Evolutionary conservation across 2,797 vertebrate genomes (phyloP), one percentile per base, ranked within the genome.

Genomic region (Malurus splendens): DNA sequence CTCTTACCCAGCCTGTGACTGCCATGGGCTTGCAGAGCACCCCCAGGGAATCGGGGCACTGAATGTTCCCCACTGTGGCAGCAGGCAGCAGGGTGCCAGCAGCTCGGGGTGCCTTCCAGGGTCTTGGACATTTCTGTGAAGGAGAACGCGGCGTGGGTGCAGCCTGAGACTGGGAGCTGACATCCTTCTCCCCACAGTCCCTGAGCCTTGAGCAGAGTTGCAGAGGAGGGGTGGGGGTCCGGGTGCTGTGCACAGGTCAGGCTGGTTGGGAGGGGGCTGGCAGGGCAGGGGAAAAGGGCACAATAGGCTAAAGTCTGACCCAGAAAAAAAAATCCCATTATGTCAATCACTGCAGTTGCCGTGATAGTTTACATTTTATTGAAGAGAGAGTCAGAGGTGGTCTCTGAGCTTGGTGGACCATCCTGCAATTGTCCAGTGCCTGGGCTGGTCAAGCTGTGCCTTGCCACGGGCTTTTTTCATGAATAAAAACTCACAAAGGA

Each of bases 21-120:
- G 2, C 28, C 0, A 0, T 6, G 7, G 38, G 38, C 45, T 33
- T 14, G 23, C 44, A 71, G 57, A 56, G 18, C 67, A 66, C 27
- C 19, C 39, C 1, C 4, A 36, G 19, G n/a, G 22, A 25, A 0
- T 23, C 0, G 0, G 16, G 12, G 16, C 47, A 27, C 25, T n/a
- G 17, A 47, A 1, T 12, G 45, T 50, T 22, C 18, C 42, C 18
- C 0, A 0, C 41, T 27, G 25, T 0, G 0, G 32, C 24, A 44
- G 27, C 47, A 20, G 42, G 50, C 30, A 41, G 28, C 17, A 25
- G 4, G 2, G 7, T 18, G 15, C 5, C 36, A 14, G 27, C 0
- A 12, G 24, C 39, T 56, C 0, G 0, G 13, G 15, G 23, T 41
- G 54, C 20, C 20, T 48, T 72, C 25, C 23, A 17, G 25, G 18